Base-by-base conservation (phyloP, 1,140 invertebrate species). In the Eumaeus atala region DNA sequence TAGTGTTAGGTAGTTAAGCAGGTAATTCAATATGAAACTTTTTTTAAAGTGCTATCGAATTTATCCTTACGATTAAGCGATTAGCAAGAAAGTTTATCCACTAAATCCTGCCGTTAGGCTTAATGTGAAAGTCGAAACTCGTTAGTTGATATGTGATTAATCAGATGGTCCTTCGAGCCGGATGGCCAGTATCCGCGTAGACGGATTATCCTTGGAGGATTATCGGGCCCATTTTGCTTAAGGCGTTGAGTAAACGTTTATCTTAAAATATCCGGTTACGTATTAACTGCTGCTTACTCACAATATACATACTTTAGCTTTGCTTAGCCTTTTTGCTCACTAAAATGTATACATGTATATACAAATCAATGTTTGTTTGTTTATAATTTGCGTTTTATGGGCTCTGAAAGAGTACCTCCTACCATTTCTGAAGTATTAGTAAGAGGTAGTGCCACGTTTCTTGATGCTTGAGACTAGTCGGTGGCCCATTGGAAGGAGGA, bases 71-170 rank as follows among this genome's bases (percentile, higher is more conserved):
- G 51, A 57, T 57, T 51, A 57, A 35, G 28, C 12, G 40, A 44
- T 44, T 16, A 44, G 12, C 6, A 12, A 28, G 21, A 28, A 28
- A 28, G 21, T 28, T 28, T 28, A 28, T 28, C 12, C 8, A 5
- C 12, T 16, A 17, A 44, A 44, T 4, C n/a, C 2, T 28, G 40
- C 40, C 40, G 21, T 51, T 34, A 36, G 50, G 56, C 49, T 54
- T 51, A 55, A 54, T 54, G 57, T 60, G 51, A 61, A 61, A 61
- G 59, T 49, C 48, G 59, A 60, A 38, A 51, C 65, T 55, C 64
- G 70, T 72, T 67, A 74, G 64, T 59, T 70, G 70, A 71, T 72
- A 75, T 71, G 63, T 67, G 71, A 72, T 74, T 78, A 72, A 71
- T 75, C 67, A 74, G 6, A 28, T 28, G 61, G 40, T 44, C 44